Conservation (phyloP, 1,140 invertebrate genomes). For the Oncopeltus fasciatus region DNA sequence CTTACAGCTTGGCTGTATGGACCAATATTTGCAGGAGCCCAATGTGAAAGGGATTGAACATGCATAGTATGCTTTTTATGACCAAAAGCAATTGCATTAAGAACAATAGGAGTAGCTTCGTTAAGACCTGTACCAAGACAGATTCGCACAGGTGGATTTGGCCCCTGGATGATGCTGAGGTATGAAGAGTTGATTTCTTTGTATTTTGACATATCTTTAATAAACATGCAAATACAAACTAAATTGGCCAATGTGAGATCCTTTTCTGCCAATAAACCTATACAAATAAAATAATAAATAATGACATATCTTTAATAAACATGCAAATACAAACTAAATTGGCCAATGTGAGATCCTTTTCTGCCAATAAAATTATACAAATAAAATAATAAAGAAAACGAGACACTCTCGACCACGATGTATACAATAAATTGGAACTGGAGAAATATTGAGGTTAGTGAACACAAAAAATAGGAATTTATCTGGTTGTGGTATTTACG, state of each 20-base stretch:
- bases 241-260: slow-evolving; percentile 48
- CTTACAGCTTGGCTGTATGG: slow-evolving; percentile 85
- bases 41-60: slow-evolving; percentile 86
- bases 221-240: slow-evolving; percentile 65
- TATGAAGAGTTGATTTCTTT: slow-evolving; percentile 62
- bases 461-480: no score
- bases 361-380: slow-evolving; percentile 37
- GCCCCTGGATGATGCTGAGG: slow-evolving; percentile 48
- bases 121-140: slow-evolving; percentile 71
- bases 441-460: no score
- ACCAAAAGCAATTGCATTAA: slow-evolving; percentile 58
- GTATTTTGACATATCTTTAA: slow-evolving; percentile 69
- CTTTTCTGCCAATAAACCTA: slow-evolving; percentile 41
- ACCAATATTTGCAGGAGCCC: slow-evolving; percentile 90
- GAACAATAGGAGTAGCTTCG: slow-evolving; percentile 50
- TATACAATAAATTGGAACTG: no score
- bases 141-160: slow-evolving; percentile 74
- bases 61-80: slow-evolving; percentile 62
- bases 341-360: slow-evolving; percentile 41
- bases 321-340: slow-evolving; percentile 66
- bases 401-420: no score
- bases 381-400: slow-evolving; percentile 10
- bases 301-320: slow-evolving; percentile 66
- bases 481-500: no score
- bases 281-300: slow-evolving; percentile 19